Evolutionary conservation across 2,888 invertebrate species (phyloP), one percentile per base, ranked within the genome.

Genomic region (Bombylius discolor): DNA sequence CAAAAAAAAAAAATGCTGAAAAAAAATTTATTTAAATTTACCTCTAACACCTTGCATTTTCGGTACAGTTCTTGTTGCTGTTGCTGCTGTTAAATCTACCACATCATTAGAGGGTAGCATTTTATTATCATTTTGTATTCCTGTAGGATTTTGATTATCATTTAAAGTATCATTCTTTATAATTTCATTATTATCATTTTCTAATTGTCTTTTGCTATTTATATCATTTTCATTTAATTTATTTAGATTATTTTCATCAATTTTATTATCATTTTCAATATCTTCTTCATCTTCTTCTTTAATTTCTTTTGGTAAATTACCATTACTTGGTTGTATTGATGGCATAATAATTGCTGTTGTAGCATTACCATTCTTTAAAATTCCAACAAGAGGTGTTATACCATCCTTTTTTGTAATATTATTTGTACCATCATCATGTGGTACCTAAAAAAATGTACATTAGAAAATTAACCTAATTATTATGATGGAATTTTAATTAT

Each of bases 41-140:
- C 82, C 82, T 78, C 78, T 78, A 66, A 82, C 72, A 62, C 73
- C 73, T 44, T 72, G 66, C 58, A 73, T 71, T 50, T 64, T 59
- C 52, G 61, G 61, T 42, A 55, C 58, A 12, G 42, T 59, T 42
- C 5, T 42, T 11, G 12, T 7, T 23, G 23, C 23, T 23, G 23
- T 23, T 23, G 23, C 23, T 23, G 23, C 3, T 23, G 3, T 23
- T 11, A 6, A 11, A 42, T 42, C 39, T 11, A 11, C 36, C 9
- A 36, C 36, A 36, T 8, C 36, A 36, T 36, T 36, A 36, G 23
- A 23, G 23, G 23, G 23, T 23, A 23, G 3, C 23, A 8, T 36
- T 36, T 36, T 36, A 36, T 36, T 36, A 36, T 36, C 36, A 36
- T 36, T 36, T 8, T 36, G 6, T 8, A 8, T 36, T 36, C 9